These are phyloP conservation scores for Seira musarum DNA, from an alignment of 2,888 invertebrate genomes.

Conservation along the genomic window DNA sequence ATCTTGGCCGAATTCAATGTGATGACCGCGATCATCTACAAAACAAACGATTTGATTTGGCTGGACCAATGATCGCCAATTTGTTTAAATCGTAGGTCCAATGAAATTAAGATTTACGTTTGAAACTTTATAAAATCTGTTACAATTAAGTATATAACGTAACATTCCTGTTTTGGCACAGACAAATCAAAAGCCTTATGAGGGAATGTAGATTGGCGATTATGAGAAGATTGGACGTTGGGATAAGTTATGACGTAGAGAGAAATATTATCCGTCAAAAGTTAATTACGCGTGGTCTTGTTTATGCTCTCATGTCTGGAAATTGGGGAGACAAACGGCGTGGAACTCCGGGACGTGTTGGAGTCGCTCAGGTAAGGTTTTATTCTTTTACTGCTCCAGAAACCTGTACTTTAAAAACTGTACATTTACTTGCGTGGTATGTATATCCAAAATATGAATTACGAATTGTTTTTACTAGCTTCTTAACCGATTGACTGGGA, in stretches of 20 bases:
- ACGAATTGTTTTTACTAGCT: neutral
- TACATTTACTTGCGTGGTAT: too few species aligned
- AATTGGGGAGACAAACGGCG: conserved; percentile 99
- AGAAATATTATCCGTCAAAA: conserved; percentile 75
- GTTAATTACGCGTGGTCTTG: conserved; percentile 90
- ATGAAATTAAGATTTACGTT: neutral
- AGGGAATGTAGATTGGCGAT: conserved; percentile 76
- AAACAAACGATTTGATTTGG: conserved; percentile 97
- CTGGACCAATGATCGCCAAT: conserved; percentile 97
- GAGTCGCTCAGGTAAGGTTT: conserved; percentile 88
- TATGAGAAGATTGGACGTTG: conserved; percentile 76
- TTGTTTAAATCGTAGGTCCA: conserved; percentile 81
- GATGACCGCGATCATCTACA: conserved; percentile 99
- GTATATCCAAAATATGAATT: too few species aligned
- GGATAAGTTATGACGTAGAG: conserved; percentile 77
- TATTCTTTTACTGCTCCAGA: conserved; percentile 73
- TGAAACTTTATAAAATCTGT: too few species aligned
- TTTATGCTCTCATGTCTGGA: conserved; percentile 98
- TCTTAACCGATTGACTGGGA: neutral
- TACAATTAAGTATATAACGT: too few species aligned
- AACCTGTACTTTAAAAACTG: too few species aligned
- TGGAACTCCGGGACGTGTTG: conserved; percentile 98
- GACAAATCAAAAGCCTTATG: conserved; percentile 74
- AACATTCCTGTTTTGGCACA: too few species aligned
- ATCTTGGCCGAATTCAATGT: conserved; percentile 94